A percentile compares a stretch with the other conserved stretches of the same genome.
Conservation (phyloP, 2,888 invertebrate genomes). For the Cheiracanthium punctorium region DNA sequence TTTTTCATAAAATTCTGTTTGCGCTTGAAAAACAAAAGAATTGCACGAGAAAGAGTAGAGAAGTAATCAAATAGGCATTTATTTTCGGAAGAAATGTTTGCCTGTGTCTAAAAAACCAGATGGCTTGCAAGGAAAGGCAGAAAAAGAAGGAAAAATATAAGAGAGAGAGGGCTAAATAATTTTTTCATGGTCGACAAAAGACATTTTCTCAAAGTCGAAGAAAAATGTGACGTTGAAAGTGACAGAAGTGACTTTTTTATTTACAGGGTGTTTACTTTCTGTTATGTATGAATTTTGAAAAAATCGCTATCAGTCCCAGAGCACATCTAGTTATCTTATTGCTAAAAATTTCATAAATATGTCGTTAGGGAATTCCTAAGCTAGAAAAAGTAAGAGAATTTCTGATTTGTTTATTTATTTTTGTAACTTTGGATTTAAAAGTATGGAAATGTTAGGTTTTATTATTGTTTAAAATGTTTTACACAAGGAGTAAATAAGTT, state of each 20-base stretch:
- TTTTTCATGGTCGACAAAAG: neutral
- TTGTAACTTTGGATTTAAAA: too few relatives aligned
- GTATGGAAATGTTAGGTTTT: too few relatives aligned
- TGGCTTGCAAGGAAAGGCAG: neutral
- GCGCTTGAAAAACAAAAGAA: neutral
- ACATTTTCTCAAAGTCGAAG: constrained; percentile 2
- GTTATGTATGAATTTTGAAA: neutral
- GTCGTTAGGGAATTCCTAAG: too few relatives aligned
- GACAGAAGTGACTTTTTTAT: constrained; percentile 13
- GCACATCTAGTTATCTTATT: too few relatives aligned
- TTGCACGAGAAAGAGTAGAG: neutral
- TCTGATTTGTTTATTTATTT: too few relatives aligned
- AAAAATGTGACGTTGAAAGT: constrained; percentile 13
- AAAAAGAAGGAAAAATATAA: neutral
- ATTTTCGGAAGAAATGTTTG: constrained; percentile 35
- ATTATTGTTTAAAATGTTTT: too few relatives aligned
- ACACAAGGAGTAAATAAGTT: too few relatives aligned
- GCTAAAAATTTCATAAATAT: too few relatives aligned
- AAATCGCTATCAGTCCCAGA: too few relatives aligned
- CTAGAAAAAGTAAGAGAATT: too few relatives aligned
- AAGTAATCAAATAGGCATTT: constrained; percentile 61
- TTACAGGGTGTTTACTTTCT: neutral
- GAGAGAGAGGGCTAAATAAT: neutral
- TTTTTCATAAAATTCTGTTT: neutral
- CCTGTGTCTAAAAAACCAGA: constrained; percentile 35